phyloP scores from a whole-genome alignment of 2,888 invertebrate species.

The Lasioglossum marginatum region DNA sequence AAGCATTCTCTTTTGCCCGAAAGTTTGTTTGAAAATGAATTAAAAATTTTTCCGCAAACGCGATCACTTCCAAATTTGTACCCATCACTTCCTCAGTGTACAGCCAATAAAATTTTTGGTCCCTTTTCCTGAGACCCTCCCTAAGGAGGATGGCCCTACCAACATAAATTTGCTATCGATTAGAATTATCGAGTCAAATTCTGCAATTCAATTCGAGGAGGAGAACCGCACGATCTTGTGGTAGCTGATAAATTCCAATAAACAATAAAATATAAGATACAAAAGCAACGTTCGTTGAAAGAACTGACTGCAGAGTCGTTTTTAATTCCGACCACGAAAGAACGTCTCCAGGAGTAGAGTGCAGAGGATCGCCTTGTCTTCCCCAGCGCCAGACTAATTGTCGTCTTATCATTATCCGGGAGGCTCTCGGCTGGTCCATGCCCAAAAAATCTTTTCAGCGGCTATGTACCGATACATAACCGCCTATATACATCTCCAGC shows the following conservation, averaged over 20 bases:
- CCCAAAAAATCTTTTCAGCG: slow-evolving; percentile 54
- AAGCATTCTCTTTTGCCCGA: no score
- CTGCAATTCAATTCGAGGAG: no score
- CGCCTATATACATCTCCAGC: neutral
- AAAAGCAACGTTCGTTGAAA: neutral
- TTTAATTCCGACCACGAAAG: neutral
- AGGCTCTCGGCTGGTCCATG: slow-evolving; percentile 43
- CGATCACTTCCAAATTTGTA: no score
- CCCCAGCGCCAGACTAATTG: slow-evolving; percentile 47
- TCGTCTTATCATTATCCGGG: slow-evolving; percentile 50
- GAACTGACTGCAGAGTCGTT: neutral
- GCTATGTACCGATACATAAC: slow-evolving; percentile 20
- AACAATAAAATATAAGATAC: neutral
- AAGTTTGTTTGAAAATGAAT: no score
- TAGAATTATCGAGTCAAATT: no score
- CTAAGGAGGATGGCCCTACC: no score
- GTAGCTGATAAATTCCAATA: neutral
- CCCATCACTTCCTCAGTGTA: no score
- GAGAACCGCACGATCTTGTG: no score
- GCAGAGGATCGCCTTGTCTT: slow-evolving; percentile 5
- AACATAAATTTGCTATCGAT: no score
- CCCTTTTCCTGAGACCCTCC: no score
- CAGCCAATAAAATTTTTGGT: no score
- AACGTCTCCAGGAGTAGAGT: neutral
- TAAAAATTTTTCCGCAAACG: no score